Evolutionary conservation across 2,797 vertebrate species (phyloP).

Genomic region (Enteromius argenteus): DNA sequence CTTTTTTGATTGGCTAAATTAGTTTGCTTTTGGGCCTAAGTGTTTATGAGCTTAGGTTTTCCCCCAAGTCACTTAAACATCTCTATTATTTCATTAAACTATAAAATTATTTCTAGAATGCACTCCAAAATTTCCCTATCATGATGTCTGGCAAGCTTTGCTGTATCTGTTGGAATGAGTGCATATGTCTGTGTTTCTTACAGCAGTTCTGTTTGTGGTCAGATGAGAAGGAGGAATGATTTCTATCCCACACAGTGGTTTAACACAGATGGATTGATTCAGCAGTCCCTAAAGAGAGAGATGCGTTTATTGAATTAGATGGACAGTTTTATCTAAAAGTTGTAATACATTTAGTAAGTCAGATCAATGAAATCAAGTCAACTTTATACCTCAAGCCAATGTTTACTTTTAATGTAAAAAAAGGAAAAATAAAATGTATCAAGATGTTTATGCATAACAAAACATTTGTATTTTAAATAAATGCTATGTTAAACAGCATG

Average conservation of each 20-base stretch:
- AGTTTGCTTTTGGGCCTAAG: not conserved
- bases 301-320: not conserved
- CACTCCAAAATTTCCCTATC: not conserved
- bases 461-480: not conserved
- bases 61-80: not conserved
- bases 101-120: not conserved
- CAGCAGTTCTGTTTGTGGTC: conserved; percentile 5
- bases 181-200: not conserved
- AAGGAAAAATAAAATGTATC: not conserved
- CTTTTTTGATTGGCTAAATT: not conserved
- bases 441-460: not conserved
- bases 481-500: not conserved
- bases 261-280: not conserved
- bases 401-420: not conserved
- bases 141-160: not conserved
- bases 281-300: not conserved
- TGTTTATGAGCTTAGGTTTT: not conserved
- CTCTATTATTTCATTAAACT: not conserved
- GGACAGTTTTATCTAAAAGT: not conserved
- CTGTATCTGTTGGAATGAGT: not conserved
- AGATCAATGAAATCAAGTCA: not conserved
- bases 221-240: no score
- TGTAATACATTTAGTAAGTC: not conserved
- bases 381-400: not conserved
- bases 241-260: not conserved